Percentiles rank a stretch among this genome's conserved stretches.
phyloP scores from a whole-genome alignment of 1,140 invertebrate species.

The Leptopilina clavipes region DNA sequence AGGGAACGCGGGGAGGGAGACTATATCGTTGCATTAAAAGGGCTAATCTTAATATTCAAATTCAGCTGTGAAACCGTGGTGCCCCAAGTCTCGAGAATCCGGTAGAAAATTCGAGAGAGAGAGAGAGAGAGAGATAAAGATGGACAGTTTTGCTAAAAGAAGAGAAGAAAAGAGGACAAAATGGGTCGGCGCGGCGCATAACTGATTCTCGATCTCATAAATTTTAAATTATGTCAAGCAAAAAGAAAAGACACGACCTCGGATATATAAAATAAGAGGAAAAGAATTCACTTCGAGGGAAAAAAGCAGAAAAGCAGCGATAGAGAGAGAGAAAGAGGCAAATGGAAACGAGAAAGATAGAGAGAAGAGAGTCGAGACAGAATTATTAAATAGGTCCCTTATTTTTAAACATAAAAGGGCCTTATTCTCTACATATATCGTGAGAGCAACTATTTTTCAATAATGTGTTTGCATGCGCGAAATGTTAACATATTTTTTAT shows the following conservation, averaged over 20 bases:
- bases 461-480: constrained; percentile 43
- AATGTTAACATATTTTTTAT: constrained; percentile 46
- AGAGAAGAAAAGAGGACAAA: constrained; percentile 49
- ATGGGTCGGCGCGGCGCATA: constrained; percentile 54
- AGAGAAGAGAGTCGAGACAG: constrained; percentile 49
- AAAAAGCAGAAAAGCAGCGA: constrained; percentile 53
- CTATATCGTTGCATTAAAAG: constrained; percentile 55
- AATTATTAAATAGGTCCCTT: constrained; percentile 42
- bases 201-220: constrained; percentile 72
- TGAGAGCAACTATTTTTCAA: constrained; percentile 31
- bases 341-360: constrained; percentile 33
- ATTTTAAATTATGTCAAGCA: constrained; percentile 72
- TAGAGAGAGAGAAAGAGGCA: not conserved
- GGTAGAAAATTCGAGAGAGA: constrained; percentile 44
- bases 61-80: constrained; percentile 60
- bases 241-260: constrained; percentile 66
- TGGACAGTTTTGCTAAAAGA: constrained; percentile 43
- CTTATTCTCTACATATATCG: constrained; percentile 35
- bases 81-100: constrained; percentile 44
- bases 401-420: constrained; percentile 45
- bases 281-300: constrained; percentile 42
- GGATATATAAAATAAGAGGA: constrained; percentile 58
- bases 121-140: constrained; percentile 49
- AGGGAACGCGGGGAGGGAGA: not conserved
- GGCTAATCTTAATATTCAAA: constrained; percentile 74